phyloP scores from a whole-genome alignment of 2,797 vertebrate genomes.

The Heteromormyrus szaboi region DNA sequence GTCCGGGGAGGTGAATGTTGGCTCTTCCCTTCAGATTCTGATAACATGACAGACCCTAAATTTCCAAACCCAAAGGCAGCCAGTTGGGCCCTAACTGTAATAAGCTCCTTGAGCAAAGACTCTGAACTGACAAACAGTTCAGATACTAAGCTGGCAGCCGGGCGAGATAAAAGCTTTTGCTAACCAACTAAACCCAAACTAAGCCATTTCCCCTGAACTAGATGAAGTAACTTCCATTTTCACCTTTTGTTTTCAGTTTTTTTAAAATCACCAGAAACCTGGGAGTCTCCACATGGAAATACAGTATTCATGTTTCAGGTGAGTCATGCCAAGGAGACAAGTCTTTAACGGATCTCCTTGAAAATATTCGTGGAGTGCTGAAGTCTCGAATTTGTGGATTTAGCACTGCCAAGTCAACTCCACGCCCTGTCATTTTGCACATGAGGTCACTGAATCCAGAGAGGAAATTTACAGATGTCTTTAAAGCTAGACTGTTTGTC shows the following conservation, averaged over 20 bases:
- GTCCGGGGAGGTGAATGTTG: background rate
- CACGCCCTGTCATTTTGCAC: constrained; percentile 15
- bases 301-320: background rate
- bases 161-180: background rate
- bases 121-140: background rate
- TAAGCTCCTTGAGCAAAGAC: background rate
- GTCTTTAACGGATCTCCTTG: background rate
- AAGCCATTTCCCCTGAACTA: background rate
- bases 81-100: background rate
- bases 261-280: background rate
- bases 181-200: background rate
- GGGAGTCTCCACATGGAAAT: background rate
- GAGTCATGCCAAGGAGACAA: background rate
- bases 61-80: background rate
- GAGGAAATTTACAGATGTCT: constrained; percentile 13
- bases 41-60: background rate
- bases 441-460: constrained; percentile 16
- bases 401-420: constrained; percentile 1
- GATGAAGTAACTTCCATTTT: background rate
- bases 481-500: constrained; percentile 7
- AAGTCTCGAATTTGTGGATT: constrained; percentile 5
- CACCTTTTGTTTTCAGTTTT: background rate
- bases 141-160: background rate
- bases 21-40: background rate
- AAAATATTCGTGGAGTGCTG: constrained; percentile 8